Conservation (phyloP, 2,113 vertebrate species). For the Macquaria ambigua region DNA sequence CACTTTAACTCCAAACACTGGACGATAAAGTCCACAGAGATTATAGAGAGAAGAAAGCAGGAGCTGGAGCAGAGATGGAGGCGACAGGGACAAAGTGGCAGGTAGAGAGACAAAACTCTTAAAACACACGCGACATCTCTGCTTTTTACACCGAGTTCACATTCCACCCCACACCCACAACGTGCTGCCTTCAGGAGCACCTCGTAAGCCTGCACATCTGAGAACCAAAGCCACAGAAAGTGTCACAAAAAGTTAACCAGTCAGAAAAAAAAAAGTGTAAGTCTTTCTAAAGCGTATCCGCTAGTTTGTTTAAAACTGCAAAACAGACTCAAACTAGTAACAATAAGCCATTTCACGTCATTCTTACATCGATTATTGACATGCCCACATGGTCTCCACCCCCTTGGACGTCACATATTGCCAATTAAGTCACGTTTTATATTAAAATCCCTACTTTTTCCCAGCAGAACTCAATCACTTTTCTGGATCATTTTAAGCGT, state of each 20-base stretch:
- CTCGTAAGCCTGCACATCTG: conserved; percentile 25
- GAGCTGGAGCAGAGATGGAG: no score
- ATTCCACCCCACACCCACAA: conserved; percentile 47
- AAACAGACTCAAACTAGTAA: background rate
- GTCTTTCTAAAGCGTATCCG: background rate
- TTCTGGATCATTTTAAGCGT: background rate
- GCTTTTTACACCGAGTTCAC: conserved; percentile 1
- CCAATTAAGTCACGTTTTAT: background rate
- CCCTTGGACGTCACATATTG: background rate
- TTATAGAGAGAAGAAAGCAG: background rate
- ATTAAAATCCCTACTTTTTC: background rate
- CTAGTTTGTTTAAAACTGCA: background rate
- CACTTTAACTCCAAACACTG: background rate
- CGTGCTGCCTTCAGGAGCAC: conserved; percentile 60
- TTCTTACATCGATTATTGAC: background rate
- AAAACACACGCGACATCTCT: conserved; percentile 41
- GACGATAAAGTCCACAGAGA: background rate
- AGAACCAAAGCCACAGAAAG: background rate
- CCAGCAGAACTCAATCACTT: background rate
- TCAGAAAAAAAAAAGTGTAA: background rate
- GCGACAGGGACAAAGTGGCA: conserved; percentile 9
- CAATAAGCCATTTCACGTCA: background rate
- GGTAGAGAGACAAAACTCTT: conserved; percentile 18
- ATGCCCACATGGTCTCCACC: background rate
- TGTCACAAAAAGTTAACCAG: background rate